These are phyloP conservation scores for Heterodera carotae DNA, from an alignment of 1,140 invertebrate species.

Conservation along the genomic window DNA sequence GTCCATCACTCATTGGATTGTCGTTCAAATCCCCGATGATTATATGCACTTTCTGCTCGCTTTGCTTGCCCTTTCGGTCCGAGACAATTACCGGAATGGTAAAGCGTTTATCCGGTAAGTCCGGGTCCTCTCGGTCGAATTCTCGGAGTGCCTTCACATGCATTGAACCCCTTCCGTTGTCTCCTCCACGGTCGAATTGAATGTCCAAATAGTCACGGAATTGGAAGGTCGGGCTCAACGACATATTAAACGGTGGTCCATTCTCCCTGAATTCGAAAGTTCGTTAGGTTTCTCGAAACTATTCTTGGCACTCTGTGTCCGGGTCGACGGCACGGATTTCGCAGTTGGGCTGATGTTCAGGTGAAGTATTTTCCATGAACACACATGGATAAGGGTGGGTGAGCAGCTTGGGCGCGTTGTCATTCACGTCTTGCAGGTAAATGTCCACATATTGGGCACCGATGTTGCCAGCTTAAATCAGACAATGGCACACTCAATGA, in stretches of 20 bases:
- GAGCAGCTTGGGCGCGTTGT: conserved; percentile 61
- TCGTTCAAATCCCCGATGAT: conserved; percentile 65
- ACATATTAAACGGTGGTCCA: conserved; percentile 63
- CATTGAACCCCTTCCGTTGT: conserved; percentile 46
- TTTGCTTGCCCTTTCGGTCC: conserved; percentile 50
- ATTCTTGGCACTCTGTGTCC: conserved; percentile 51
- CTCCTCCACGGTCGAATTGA: conserved; percentile 47
- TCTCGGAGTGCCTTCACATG: conserved; percentile 48
- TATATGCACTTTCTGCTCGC: conserved; percentile 51
- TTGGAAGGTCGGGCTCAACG: conserved; percentile 49
- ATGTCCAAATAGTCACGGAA: conserved; percentile 50
- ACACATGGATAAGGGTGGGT: conserved; percentile 61
- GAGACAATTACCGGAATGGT: conserved; percentile 57
- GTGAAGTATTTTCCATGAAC: conserved; percentile 63
- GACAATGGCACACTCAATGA: not conserved
- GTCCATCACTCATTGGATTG: conserved; percentile 62
- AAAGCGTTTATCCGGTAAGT: conserved; percentile 54
- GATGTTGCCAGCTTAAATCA: conserved; percentile 58
- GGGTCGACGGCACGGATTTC: conserved; percentile 59
- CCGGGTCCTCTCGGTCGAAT: conserved; percentile 58
- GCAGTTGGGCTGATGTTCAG: conserved; percentile 54
- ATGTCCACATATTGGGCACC: conserved; percentile 62
- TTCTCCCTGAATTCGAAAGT: conserved; percentile 46
- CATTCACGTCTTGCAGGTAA: conserved; percentile 63
- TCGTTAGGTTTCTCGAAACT: not conserved